Evolutionary conservation across 2,888 invertebrate species (phyloP).

Genomic region (Drosophila birchii): DNA sequence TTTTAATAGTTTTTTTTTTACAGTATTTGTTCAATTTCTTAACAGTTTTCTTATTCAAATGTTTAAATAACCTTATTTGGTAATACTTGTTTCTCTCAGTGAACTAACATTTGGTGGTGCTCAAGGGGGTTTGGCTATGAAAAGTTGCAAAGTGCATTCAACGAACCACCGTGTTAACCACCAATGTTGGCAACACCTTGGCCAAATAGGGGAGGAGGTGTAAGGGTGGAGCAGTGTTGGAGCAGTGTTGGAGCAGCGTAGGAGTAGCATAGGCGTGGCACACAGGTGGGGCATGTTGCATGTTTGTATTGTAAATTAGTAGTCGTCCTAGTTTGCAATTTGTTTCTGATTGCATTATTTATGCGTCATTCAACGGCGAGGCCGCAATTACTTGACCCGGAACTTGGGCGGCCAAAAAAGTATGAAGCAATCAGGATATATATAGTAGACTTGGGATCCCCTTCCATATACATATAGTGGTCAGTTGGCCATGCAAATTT

Average conservation of each 20-base stretch:
- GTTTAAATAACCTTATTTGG: no score
- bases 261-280: slow-evolving; percentile 8
- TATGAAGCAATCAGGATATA: neutral
- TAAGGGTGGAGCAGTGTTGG: neutral
- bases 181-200: slow-evolving; percentile 30
- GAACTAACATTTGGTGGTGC: neutral
- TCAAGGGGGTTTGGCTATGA: neutral
- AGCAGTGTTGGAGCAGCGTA: neutral
- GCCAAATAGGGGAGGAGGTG: neutral
- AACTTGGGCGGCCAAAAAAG: neutral
- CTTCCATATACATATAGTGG: neutral
- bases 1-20: neutral
- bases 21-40: no score
- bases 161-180: slow-evolving; percentile 31
- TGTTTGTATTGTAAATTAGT: slow-evolving; percentile 74
- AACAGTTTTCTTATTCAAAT: no score
- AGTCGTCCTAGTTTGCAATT: slow-evolving; percentile 73
- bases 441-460: neutral
- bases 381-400: slow-evolving; percentile 45
- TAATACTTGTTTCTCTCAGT: neutral
- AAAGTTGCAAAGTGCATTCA: slow-evolving; percentile 33
- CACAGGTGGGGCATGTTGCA: slow-evolving; percentile 28
- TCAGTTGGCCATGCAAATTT: slow-evolving; percentile 18
- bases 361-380: slow-evolving; percentile 42
- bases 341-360: slow-evolving; percentile 62